A percentile compares a stretch with the other conserved stretches of the same genome.
These are phyloP conservation scores for Tadarida brasiliensis DNA, from an alignment of 2,797 vertebrate species.

Conservation along the genomic window DNA sequence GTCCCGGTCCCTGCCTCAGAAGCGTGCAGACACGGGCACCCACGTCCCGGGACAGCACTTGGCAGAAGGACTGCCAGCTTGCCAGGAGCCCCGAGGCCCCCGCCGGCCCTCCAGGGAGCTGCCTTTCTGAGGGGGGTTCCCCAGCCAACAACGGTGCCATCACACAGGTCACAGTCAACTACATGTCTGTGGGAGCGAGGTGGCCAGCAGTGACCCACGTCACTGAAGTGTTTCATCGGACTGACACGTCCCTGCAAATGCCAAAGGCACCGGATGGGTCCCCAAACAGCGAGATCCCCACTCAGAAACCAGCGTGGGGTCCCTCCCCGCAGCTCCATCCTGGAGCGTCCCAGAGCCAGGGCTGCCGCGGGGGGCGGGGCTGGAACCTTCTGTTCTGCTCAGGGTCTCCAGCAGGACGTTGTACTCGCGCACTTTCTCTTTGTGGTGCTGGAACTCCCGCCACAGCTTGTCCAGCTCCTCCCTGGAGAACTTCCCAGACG, in stretches of 20 bases:
- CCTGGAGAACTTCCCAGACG: constrained; percentile 94
- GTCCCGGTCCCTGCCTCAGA: background rate
- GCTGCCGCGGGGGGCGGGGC: accelerated
- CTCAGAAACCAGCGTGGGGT: accelerated
- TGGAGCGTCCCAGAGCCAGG: accelerated
- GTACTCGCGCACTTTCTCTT: constrained; percentile 95
- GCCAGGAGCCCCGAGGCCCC: background rate
- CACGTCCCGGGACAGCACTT: accelerated
- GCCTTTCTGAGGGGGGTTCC: background rate
- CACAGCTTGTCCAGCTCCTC: constrained; percentile 94
- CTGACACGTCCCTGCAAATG: accelerated
- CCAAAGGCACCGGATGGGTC: accelerated
- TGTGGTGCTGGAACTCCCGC: constrained; percentile 96
- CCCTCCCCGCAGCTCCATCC: background rate
- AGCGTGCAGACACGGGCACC: background rate
- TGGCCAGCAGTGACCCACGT: accelerated
- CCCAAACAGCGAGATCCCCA: accelerated
- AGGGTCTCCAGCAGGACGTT: constrained; percentile 94
- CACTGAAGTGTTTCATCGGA: accelerated
- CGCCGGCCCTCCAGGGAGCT: background rate
- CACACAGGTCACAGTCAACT: background rate
- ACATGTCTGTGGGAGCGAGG: background rate
- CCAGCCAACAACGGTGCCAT: background rate
- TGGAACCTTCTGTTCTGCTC: constrained; percentile 88
- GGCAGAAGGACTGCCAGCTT: background rate